phyloP scores from a whole-genome alignment of 2,888 invertebrate species.

The Coremacera marginata region DNA sequence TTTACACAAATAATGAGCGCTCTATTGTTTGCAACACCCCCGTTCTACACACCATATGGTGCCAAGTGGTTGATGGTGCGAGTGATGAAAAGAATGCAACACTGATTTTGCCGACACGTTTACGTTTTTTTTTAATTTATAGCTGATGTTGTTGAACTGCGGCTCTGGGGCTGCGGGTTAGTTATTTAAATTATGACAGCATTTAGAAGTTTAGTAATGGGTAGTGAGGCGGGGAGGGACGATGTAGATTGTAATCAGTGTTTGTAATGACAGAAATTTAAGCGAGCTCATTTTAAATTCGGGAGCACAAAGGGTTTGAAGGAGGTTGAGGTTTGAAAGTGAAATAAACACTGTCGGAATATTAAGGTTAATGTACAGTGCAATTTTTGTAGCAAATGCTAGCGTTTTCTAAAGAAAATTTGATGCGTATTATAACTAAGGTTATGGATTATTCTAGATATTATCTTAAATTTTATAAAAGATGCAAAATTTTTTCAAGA shows the following conservation, averaged over 20 bases:
- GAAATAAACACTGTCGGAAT: too few species aligned
- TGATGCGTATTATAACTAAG: too few species aligned
- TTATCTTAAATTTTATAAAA: too few species aligned
- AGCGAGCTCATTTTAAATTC: too few species aligned
- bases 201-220: not conserved
- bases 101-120: slow-evolving; percentile 16
- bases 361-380: too few species aligned
- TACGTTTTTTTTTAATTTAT: not conserved
- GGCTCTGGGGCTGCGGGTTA: not conserved
- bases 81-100: slow-evolving; percentile 24
- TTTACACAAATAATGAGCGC: slow-evolving; percentile 44
- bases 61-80: not conserved
- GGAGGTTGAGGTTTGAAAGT: too few species aligned
- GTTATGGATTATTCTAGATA: too few species aligned
- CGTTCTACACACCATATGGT: not conserved
- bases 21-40: slow-evolving; percentile 21
- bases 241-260: not conserved
- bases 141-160: slow-evolving; percentile 10
- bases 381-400: too few species aligned
- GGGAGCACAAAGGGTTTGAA: too few species aligned
- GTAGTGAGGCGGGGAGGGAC: too few species aligned
- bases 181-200: slow-evolving; percentile 14
- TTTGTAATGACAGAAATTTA: not conserved
- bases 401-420: too few species aligned
- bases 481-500: too few species aligned